A percentile compares a stretch with the other conserved stretches of the same genome.
Evolutionary conservation across 1,140 invertebrate species (phyloP).

Genomic region (Caenorhabditis remanei): DNA sequence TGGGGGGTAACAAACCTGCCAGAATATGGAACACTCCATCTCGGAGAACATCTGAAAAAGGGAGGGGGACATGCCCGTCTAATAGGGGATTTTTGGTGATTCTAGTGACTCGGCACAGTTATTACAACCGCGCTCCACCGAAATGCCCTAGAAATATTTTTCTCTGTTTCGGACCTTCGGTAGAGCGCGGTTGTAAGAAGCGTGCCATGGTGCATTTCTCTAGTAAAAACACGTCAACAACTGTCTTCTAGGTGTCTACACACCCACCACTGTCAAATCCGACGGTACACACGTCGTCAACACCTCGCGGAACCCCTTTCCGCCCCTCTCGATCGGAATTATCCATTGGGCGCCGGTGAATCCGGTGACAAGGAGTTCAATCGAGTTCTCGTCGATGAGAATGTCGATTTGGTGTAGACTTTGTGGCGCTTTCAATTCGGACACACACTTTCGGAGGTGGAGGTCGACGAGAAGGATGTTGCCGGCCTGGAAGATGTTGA

Average conservation of each 20-base stretch:
- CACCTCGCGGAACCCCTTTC: conserved; percentile 45
- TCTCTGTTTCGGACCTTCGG: no score
- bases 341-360: conserved; percentile 59
- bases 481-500: conserved; percentile 51
- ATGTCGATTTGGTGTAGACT: conserved; percentile 59
- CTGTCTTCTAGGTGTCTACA: no score
- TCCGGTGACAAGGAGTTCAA: conserved; percentile 55
- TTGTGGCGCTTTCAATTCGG: conserved; percentile 58
- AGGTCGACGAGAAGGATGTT: conserved; percentile 58
- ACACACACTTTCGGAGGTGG: conserved; percentile 50
- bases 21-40: conserved; percentile 13
- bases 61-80: background rate
- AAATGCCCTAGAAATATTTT: no score
- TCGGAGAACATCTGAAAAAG: conserved; percentile 19
- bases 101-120: no score
- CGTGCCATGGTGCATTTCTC: background rate
- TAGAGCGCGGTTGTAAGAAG: no score
- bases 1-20: background rate
- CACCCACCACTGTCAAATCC: conserved; percentile 33
- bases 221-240: background rate
- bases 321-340: conserved; percentile 55
- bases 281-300: conserved; percentile 53
- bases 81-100: no score
- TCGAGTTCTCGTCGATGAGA: conserved; percentile 33
- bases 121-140: no score